These are phyloP conservation scores for Ophiodon elongatus DNA, from an alignment of 2,113 vertebrate genomes.

Conservation along the genomic window DNA sequence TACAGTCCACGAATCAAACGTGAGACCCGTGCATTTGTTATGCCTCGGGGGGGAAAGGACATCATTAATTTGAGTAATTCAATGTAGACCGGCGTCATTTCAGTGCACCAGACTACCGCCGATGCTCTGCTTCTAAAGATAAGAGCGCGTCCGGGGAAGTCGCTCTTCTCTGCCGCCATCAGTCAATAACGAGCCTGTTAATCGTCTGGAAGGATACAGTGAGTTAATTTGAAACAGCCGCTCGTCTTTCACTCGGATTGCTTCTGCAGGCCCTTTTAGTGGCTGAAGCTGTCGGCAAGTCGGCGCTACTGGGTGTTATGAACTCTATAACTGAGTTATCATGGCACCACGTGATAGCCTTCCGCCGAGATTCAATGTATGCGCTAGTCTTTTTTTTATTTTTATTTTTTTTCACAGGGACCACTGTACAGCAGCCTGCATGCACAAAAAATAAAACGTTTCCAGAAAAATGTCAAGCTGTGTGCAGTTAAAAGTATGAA, in stretches of 20 bases:
- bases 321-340: neutral
- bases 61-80: constrained; percentile 8
- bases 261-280: neutral
- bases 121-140: constrained; percentile 43
- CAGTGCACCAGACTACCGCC: constrained; percentile 17
- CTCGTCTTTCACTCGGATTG: no score
- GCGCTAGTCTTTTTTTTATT: neutral
- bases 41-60: neutral
- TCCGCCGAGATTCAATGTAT: neutral
- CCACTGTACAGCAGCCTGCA: neutral
- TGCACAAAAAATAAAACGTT: neutral
- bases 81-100: neutral
- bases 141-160: constrained; percentile 6
- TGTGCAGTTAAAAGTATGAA: neutral
- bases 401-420: neutral
- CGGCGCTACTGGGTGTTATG: neutral
- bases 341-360: neutral
- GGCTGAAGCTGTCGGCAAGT: neutral
- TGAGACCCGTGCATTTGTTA: neutral
- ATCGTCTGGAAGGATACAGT: constrained; percentile 11
- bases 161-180: constrained; percentile 41
- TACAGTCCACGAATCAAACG: neutral
- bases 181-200: constrained; percentile 19
- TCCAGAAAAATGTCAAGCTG: neutral
- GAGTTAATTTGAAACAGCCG: constrained; percentile 13